A percentile compares a stretch with the other conserved stretches of the same genome.
phyloP scores from a whole-genome alignment of 2,888 invertebrate species.

The Didymodactylos carnosus region DNA sequence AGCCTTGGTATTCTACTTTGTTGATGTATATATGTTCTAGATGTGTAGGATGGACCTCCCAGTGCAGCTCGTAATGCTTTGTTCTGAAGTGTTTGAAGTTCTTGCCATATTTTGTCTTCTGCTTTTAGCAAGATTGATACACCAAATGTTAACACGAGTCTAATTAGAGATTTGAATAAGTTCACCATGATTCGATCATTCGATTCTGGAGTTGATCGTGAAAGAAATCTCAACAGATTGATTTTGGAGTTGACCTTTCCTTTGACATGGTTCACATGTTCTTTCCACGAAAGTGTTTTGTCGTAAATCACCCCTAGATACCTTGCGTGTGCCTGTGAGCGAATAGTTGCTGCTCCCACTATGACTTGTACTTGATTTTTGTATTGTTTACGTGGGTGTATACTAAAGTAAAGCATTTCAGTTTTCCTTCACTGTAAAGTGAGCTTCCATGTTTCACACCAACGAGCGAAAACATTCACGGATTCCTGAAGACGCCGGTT shows the following conservation, averaged over 20 bases:
- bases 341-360: neutral
- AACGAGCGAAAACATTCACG: neutral
- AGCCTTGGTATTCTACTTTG: neutral
- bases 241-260: neutral
- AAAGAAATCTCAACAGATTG: neutral
- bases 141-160: neutral
- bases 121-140: neutral
- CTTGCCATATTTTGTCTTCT: neutral
- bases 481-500: neutral
- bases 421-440: too few species aligned
- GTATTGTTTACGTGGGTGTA: neutral
- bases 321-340: neutral
- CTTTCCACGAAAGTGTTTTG: neutral
- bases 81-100: neutral
- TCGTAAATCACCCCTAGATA: neutral
- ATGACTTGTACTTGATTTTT: neutral
- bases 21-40: neutral
- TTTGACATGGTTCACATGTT: neutral
- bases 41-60: neutral
- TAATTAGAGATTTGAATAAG: neutral
- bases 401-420: neutral
- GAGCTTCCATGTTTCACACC: neutral
- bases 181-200: neutral
- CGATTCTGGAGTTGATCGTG: neutral
- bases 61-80: neutral